These are phyloP conservation scores for Dryomyza anilis DNA, from an alignment of 2,888 invertebrate species.

Conservation along the genomic window DNA sequence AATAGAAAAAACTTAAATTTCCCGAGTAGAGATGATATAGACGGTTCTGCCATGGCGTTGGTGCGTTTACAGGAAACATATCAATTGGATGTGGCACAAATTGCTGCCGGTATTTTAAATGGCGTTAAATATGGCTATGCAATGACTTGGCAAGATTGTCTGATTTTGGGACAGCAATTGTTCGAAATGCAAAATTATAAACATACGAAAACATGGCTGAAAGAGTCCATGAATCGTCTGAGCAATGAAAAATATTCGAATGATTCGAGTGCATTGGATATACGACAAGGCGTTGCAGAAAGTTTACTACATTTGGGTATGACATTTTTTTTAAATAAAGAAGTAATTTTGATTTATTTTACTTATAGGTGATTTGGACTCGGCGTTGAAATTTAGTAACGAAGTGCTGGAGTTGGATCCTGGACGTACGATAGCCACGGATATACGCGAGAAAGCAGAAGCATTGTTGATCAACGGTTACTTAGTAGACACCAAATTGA, in stretches of 20 bases:
- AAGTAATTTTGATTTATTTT: too few species aligned
- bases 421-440: constrained; percentile 78
- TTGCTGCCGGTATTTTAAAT: constrained; percentile 84
- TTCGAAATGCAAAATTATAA: constrained; percentile 91
- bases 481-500: not conserved
- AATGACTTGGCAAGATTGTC: constrained; percentile 87
- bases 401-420: constrained; percentile 73
- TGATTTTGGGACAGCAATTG: constrained; percentile 88
- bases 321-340: too few species aligned
- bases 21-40: constrained; percentile 89
- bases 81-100: constrained; percentile 80
- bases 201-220: constrained; percentile 95
- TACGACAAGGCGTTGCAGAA: constrained; percentile 49
- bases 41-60: constrained; percentile 91
- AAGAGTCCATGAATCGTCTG: constrained; percentile 79
- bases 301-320: constrained; percentile 50
- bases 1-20: constrained; percentile 76
- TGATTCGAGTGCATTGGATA: constrained; percentile 42
- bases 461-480: constrained; percentile 61
- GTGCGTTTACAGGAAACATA: constrained; percentile 94
- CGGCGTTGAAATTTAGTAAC: constrained; percentile 44
- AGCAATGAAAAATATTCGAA: constrained; percentile 63
- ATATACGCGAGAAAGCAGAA: constrained; percentile 89
- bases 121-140: constrained; percentile 77
- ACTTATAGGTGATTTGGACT: constrained; percentile 45